Evolutionary conservation across 1,140 invertebrate genomes (phyloP), one percentile per base, ranked within the genome.

Genomic region (Bombus affinis): DNA sequence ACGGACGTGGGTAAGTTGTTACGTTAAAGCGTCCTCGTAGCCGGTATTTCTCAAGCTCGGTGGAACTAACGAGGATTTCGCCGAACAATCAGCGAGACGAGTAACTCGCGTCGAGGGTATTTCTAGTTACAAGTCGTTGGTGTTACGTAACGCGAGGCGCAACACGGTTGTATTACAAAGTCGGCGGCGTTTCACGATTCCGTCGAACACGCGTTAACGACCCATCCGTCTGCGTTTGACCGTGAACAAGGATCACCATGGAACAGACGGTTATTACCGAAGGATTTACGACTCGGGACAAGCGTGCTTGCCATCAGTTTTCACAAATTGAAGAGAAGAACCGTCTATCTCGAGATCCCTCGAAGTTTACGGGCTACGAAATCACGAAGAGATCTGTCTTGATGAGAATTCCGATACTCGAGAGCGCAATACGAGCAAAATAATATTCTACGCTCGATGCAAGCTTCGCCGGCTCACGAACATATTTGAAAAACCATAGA

Each of bases 91-190:
- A 37, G 10, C 22, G n/a, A 47, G 47, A 62, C 59, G 73, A 70
- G 35, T 25, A 35, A 35, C 71, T 47, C 5, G 68, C 71, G 47
- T 44, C 66, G 53, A 57, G 74, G 82, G 65, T 77, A 70, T 79
- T 84, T 79, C 47, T 39, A 84, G 82, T 84, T 78, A 79, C 82
- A 71, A 79, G 53, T 84, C 65, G 47, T 57, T 10, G 37, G 59
- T 57, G 57, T 85, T 85, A 85, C 78, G 83, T 85, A 81, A 85
- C 57, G 32, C 28, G 47, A 39, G 25, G 47, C 35, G 73, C 32
- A 83, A 42, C 44, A 53, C 25, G 57, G 65, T 42, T 28, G 42
- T 15, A 35, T 42, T 71, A 59, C 47, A 72, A 81, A 81, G 68
- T 75, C 75, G 73, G 37, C 39, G 25, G 3, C n/a, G 47, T 59